A percentile compares a stretch with the other conserved stretches of the same genome.
These are phyloP conservation scores for Gymnobelideus leadbeateri DNA, from an alignment of 2,113 vertebrate species.

Conservation along the genomic window DNA sequence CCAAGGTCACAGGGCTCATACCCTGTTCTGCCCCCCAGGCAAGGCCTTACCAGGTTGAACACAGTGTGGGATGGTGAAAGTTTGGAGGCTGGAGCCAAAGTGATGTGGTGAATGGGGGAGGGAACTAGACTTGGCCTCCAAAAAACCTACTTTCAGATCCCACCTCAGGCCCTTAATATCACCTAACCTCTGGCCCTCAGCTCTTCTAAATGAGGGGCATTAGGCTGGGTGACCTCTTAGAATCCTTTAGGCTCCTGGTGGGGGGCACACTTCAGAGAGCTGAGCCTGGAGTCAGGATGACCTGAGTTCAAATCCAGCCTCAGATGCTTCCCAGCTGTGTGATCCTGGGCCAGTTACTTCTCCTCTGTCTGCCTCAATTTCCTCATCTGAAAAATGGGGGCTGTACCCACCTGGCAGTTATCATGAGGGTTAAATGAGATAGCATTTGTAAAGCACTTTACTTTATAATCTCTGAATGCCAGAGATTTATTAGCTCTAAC, in stretches of 20 bases:
- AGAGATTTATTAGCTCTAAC: not conserved
- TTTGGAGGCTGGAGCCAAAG: not conserved
- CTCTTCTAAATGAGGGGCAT: not conserved
- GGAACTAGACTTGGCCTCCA: no score
- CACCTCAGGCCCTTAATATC: not conserved
- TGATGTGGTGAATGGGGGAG: not conserved
- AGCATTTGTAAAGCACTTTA: not conserved
- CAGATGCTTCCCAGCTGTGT: not conserved
- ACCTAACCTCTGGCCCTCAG: not conserved
- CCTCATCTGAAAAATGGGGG: not conserved
- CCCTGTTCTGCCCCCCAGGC: no score
- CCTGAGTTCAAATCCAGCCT: not conserved
- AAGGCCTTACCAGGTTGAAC: not conserved
- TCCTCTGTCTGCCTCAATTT: not conserved
- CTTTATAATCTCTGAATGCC: not conserved
- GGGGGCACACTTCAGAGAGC: not conserved
- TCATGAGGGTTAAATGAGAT: not conserved
- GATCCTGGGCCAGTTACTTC: not conserved
- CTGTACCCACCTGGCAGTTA: not conserved
- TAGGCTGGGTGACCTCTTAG: not conserved
- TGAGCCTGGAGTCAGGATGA: not conserved
- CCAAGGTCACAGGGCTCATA: no score
- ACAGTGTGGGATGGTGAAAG: not conserved
- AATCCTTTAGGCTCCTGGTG: not conserved
- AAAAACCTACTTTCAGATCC: no score